Evolutionary conservation across 2,888 invertebrate species (phyloP), one percentile per base, ranked within the genome.

Genomic region (Lithosia quadra): DNA sequence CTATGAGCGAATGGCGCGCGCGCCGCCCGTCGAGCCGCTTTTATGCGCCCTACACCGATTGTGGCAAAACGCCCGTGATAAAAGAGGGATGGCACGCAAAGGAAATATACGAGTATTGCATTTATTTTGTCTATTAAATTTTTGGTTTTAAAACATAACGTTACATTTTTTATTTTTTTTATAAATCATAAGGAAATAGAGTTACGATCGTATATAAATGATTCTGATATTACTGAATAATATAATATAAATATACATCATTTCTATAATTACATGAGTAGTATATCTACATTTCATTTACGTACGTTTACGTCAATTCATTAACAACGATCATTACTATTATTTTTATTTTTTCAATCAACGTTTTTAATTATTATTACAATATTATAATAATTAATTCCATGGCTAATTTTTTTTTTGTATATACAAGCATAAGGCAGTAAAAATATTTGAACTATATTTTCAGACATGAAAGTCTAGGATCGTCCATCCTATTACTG

Each of bases 51-150:
- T 92, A 91, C 90, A 88, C 88, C 92, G 93, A 94, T 94, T 94
- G 94, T 93, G 92, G 92, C 93, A 92, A 93, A 94, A 93, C 92
- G 92, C 92, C 92, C 91, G 93, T 94, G 94, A 94, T 94, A 94
- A 94, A 92, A 83, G 83, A 94, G 94, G 95, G 94, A 86, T 95
- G 94, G 67, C 92, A 82, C 86, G 62, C 62, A 63, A 34, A 68
- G 56, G 59, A 66, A 72, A 72, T 53, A n/a, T n/a, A n/a, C n/a
- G n/a, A n/a, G 72, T 73, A 24, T 55, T 59, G 43, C 13, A 0
- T 61, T 62, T 36, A 34, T 57, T 49, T 58, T 63, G 21, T 21
- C 8, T 39, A 39, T 21, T 21, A n/a, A 61, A 55, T 55, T 21
- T 18, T 49, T 49, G 22, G 0, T 24, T 24, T 61, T 18, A 15